A percentile compares a stretch with the other conserved stretches of the same genome.
phyloP scores from a whole-genome alignment of 2,113 vertebrate genomes.

The Chloroceryle aenea region DNA sequence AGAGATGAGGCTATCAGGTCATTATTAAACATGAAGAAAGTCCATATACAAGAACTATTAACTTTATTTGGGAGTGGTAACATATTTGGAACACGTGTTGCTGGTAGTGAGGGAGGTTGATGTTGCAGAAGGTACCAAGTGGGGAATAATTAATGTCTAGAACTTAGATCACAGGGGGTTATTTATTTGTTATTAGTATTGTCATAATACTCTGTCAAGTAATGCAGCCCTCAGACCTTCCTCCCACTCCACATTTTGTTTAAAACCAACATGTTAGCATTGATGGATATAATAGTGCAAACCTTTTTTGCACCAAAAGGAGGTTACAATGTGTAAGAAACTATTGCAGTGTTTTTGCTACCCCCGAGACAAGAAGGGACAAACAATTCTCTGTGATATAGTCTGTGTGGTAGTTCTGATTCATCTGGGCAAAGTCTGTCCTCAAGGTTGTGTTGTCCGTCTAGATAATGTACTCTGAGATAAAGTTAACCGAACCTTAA shows the following conservation, averaged over 20 bases:
- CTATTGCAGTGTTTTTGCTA: not conserved
- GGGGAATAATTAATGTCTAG: not conserved
- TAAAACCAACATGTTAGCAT: not conserved
- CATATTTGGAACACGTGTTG: not conserved
- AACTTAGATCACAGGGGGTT: not conserved
- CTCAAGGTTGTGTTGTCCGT: not conserved
- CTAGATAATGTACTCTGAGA: not conserved
- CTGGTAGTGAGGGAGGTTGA: not conserved
- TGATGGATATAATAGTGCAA: not conserved
- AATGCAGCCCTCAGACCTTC: rapidly evolving
- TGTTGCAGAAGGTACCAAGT: not conserved
- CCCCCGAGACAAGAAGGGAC: not conserved
- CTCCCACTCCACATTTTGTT: not conserved
- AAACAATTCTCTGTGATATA: not conserved
- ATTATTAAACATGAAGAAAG: not conserved
- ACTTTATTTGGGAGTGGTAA: not conserved
- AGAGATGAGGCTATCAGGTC: not conserved
- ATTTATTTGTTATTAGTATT: not conserved
- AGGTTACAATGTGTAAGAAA: not conserved
- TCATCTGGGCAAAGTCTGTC: not conserved
- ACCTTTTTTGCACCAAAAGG: not conserved
- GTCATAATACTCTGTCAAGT: not conserved
- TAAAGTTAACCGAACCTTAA: not conserved
- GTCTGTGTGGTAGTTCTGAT: not conserved
- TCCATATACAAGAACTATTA: not conserved